Conservation (phyloP, 2,888 invertebrate genomes). For the Diplazon laetatorius region DNA sequence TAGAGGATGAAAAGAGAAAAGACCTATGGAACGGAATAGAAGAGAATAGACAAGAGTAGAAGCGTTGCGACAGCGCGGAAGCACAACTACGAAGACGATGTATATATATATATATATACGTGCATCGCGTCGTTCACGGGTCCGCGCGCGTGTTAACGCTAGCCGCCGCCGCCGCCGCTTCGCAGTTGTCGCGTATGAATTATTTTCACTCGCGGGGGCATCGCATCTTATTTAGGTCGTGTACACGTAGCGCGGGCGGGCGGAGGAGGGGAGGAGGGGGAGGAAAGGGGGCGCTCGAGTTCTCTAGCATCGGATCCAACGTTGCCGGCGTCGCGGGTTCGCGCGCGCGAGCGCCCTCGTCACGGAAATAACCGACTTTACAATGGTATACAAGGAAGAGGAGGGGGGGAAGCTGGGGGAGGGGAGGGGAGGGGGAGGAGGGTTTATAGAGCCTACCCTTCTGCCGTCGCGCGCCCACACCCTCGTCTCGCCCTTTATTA, state of each 20-base stretch:
- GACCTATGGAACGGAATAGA: background rate
- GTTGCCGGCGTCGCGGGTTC: slow-evolving; percentile 47
- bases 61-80: slow-evolving; percentile 56
- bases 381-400: slow-evolving; percentile 41
- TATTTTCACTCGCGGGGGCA: slow-evolving; percentile 82
- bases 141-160: slow-evolving; percentile 60
- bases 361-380: slow-evolving; percentile 68
- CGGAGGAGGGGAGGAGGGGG: no score
- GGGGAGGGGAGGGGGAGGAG: no score
- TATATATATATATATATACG: no score
- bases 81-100: slow-evolving; percentile 56
- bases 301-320: slow-evolving; percentile 61
- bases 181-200: slow-evolving; percentile 78
- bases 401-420: slow-evolving; percentile 11
- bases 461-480: no score
- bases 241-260: slow-evolving; percentile 76
- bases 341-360: slow-evolving; percentile 47
- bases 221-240: slow-evolving; percentile 83
- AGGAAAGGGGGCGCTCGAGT: slow-evolving; percentile 53
- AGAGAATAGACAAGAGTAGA: background rate
- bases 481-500: slow-evolving; percentile 22
- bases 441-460: no score
- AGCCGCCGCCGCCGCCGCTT: no score
- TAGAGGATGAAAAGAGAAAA: background rate
- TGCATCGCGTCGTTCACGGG: slow-evolving; percentile 56